Conservation (phyloP, 2,888 invertebrate species). For the Brachypalpus laphriformis region DNA sequence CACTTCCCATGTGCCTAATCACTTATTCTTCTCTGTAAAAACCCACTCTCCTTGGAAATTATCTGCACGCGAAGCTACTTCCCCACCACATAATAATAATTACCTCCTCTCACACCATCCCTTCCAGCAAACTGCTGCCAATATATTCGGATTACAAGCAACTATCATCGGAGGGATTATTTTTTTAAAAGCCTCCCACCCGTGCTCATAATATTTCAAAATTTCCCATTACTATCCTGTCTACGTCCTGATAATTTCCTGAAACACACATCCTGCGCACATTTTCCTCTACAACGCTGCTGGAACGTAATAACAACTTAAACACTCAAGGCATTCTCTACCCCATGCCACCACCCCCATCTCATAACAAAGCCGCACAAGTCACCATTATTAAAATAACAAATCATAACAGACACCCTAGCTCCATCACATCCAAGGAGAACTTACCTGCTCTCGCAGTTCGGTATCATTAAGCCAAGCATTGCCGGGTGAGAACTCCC, state of each 20-base stretch:
- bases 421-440: neutral
- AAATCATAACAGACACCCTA: conserved; percentile 45
- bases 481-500: conserved; percentile 92
- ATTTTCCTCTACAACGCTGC: conserved; percentile 10
- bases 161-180: neutral
- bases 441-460: conserved; percentile 85
- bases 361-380: conserved; percentile 8
- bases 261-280: conserved; percentile 21
- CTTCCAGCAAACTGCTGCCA: neutral
- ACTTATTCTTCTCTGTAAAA: neutral
- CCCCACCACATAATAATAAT: neutral
- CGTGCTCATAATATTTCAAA: conserved; percentile 20
- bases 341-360: too few species aligned
- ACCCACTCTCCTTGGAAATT: neutral
- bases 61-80: neutral
- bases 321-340: neutral
- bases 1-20: neutral
- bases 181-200: neutral
- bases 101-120: neutral
- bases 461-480: conserved; percentile 89
- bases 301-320: conserved; percentile 30
- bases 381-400: conserved; percentile 57
- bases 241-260: conserved; percentile 20
- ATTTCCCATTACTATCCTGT: conserved; percentile 37
- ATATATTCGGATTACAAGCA: conserved; percentile 9